Conservation (phyloP, 2,888 invertebrate species). For the Amphipyra berbera region DNA sequence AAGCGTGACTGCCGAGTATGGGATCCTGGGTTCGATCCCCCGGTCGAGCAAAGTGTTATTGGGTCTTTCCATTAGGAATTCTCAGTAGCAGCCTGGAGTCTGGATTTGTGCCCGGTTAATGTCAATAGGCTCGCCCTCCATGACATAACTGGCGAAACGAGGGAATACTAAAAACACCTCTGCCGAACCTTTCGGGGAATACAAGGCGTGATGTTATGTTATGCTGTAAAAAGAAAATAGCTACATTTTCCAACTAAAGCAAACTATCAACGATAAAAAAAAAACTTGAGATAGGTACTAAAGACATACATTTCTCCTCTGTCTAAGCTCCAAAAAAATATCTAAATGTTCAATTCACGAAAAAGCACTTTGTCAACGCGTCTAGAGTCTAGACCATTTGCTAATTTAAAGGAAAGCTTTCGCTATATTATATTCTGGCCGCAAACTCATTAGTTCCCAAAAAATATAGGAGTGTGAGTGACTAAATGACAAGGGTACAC, state of each 20-base stretch:
- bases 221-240: slow-evolving; percentile 3
- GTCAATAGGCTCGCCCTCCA: too few relatives aligned
- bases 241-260: background rate
- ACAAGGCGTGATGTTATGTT: too few relatives aligned
- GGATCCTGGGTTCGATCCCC: too few relatives aligned
- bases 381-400: slow-evolving; percentile 50
- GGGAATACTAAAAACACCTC: too few relatives aligned
- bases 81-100: too few relatives aligned
- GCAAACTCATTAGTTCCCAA: slow-evolving; percentile 53
- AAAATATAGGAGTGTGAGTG: slow-evolving; percentile 50
- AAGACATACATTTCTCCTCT: slow-evolving; percentile 34
- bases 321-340: slow-evolving; percentile 23
- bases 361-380: slow-evolving; percentile 44
- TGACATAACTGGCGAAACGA: too few relatives aligned
- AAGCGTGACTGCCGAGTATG: too few relatives aligned
- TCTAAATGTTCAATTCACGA: slow-evolving; percentile 43
- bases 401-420: slow-evolving; percentile 48
- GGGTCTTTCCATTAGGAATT: too few relatives aligned
- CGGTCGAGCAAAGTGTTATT: too few relatives aligned
- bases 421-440: slow-evolving; percentile 51
- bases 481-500: slow-evolving; percentile 59
- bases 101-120: too few relatives aligned
- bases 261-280: slow-evolving; percentile 8
- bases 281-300: slow-evolving; percentile 19
- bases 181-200: too few relatives aligned